Conservation (phyloP, 2,797 vertebrate species). For the Parauchenoglanis punctatus region DNA sequence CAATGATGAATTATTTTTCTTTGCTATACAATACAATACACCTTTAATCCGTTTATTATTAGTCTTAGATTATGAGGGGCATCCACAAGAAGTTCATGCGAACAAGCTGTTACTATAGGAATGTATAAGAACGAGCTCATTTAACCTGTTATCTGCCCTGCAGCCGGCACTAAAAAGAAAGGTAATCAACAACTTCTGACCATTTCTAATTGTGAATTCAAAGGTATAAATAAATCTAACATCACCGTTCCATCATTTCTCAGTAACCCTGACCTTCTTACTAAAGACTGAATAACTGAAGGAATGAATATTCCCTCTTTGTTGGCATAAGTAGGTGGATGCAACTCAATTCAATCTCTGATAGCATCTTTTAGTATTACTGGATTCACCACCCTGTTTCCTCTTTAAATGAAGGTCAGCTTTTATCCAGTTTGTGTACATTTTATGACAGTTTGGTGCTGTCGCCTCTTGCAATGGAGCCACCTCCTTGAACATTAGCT, state of each 20-base stretch:
- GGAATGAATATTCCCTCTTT: background rate
- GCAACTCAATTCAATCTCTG: too few species aligned
- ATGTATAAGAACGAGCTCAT: background rate
- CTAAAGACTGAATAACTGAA: background rate
- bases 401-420: too few species aligned
- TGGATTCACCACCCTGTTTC: too few species aligned
- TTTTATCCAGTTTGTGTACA: too few species aligned
- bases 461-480: too few species aligned
- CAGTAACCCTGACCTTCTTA: background rate
- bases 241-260: background rate
- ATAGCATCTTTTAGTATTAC: too few species aligned
- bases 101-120: background rate
- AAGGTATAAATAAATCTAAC: background rate
- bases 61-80: background rate
- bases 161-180: background rate
- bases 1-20: background rate
- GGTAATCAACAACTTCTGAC: background rate
- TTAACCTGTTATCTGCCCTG: background rate
- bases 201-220: background rate
- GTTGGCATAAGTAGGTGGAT: too few species aligned
- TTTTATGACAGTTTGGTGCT: too few species aligned
- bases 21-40: too few species aligned
- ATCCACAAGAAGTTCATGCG: background rate
- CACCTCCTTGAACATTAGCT: too few species aligned
- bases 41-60: background rate